Percentiles rank a stretch among this genome's conserved stretches.
Evolutionary conservation across 2,888 invertebrate species (phyloP).

Genomic region (Thera britannica): DNA sequence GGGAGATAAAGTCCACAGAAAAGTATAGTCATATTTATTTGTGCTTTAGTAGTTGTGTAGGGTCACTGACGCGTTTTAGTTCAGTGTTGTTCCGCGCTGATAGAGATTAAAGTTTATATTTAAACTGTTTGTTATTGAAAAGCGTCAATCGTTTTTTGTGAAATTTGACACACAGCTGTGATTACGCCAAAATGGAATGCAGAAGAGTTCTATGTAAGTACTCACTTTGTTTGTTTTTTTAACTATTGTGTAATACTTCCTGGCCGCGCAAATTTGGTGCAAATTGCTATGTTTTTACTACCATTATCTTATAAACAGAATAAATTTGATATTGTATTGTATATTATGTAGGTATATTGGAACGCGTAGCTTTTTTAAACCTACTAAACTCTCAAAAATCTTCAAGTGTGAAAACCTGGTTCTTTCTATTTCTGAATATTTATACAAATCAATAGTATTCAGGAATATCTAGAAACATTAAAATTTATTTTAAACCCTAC

Average conservation of each 20-base stretch:
- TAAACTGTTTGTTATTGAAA: not conserved
- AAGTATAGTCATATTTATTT: not conserved
- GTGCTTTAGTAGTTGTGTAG: constrained; percentile 12
- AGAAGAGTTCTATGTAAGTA: constrained; percentile 17
- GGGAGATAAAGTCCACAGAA: constrained; percentile 3
- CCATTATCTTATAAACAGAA: not conserved
- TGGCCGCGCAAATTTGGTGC: no score
- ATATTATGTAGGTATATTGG: no score
- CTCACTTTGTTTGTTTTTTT: not conserved
- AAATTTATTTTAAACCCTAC: no score
- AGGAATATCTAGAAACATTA: no score
- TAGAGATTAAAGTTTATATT: not conserved
- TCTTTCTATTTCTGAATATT: no score
- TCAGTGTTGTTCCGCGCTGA: not conserved
- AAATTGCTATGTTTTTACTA: not conserved
- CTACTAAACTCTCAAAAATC: no score
- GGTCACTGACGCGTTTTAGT: constrained; percentile 6
- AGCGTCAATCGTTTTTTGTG: not conserved
- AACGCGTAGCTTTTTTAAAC: no score
- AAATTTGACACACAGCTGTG: not conserved
- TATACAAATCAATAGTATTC: no score
- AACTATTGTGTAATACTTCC: not conserved
- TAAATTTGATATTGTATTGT: no score
- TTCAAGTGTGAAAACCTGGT: no score
- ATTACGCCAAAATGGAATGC: constrained; percentile 13